Evolutionary conservation across 2,797 vertebrate genomes (phyloP).

Genomic region (Spheniscus humboldti): DNA sequence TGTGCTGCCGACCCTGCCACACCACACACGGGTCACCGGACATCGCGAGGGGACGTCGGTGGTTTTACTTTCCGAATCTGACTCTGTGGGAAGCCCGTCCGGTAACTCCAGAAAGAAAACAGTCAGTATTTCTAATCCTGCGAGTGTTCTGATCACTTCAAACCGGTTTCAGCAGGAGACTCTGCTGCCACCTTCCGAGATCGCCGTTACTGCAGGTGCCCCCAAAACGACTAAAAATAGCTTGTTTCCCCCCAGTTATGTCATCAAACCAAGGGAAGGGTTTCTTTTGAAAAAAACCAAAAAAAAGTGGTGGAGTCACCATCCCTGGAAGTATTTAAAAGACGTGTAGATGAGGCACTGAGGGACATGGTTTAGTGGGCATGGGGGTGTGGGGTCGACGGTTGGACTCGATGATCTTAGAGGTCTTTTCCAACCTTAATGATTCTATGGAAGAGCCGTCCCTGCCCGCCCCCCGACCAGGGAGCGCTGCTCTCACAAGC

Average conservation of each 20-base stretch:
- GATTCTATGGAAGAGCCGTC: neutral
- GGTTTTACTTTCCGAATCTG: neutral
- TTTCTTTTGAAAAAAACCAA: neutral
- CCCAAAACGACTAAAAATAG: neutral
- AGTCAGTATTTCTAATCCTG: neutral
- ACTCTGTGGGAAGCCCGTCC: no score
- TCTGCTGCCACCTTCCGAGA: constrained; percentile 42
- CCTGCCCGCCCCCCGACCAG: neutral
- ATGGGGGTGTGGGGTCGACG: no score
- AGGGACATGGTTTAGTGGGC: no score
- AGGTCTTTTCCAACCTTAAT: no score
- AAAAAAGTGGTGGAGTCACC: no score
- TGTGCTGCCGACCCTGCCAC: neutral
- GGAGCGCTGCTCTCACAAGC: neutral
- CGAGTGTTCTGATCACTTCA: fast-evolving
- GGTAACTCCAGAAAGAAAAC: neutral
- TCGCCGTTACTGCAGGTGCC: neutral
- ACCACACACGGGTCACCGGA: fast-evolving
- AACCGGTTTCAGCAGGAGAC: neutral
- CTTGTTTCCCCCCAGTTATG: neutral
- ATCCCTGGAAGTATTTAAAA: no score
- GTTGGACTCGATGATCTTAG: no score
- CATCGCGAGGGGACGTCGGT: fast-evolving
- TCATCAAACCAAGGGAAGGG: neutral
- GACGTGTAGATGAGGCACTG: no score